These are phyloP conservation scores for Hydrocynus forskahlii DNA, from an alignment of 2,797 vertebrate genomes.

Conservation along the genomic window DNA sequence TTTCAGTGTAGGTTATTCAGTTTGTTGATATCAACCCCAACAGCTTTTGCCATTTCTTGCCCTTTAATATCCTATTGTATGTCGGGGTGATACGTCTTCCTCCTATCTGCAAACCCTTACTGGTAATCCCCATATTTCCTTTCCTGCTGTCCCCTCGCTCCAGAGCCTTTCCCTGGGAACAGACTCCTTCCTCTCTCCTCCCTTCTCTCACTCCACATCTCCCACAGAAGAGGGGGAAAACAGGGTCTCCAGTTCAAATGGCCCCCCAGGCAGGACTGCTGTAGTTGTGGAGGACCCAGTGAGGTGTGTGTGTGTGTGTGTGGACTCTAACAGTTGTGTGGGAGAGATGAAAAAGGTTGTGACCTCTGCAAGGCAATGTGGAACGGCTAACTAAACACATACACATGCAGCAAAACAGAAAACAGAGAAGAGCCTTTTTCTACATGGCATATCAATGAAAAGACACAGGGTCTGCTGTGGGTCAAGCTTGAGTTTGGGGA, in stretches of 20 bases:
- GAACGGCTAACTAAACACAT: constrained; percentile 77
- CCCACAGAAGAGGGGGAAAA: constrained; percentile 72
- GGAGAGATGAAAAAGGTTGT: constrained; percentile 74
- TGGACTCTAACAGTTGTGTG: constrained; percentile 70
- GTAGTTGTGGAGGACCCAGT: constrained; percentile 56
- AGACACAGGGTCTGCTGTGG: constrained; percentile 45
- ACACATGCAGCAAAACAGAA: constrained; percentile 66
- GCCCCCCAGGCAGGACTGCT: constrained; percentile 72
- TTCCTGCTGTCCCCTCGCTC: constrained; percentile 70
- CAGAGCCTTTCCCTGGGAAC: constrained; percentile 67
- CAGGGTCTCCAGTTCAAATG: constrained; percentile 77
- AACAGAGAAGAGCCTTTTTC: constrained; percentile 55
- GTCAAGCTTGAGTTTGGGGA: constrained; percentile 52
- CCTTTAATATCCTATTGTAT: constrained; percentile 40
- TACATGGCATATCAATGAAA: constrained; percentile 44
- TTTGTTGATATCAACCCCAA: not conserved
- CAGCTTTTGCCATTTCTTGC: constrained; percentile 3
- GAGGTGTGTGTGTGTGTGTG: constrained; percentile 20
- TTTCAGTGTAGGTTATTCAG: not conserved
- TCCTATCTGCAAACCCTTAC: constrained; percentile 39
- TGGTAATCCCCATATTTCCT: constrained; percentile 73
- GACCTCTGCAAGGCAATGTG: constrained; percentile 74
- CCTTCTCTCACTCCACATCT: constrained; percentile 69
- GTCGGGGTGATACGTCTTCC: constrained; percentile 44
- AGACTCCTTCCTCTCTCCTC: constrained; percentile 73